These are phyloP conservation scores for Nemopilema nomurai DNA, from an alignment of 30 jellyfish, hydroid and myxozoan species.

Conservation along the genomic window DNA sequence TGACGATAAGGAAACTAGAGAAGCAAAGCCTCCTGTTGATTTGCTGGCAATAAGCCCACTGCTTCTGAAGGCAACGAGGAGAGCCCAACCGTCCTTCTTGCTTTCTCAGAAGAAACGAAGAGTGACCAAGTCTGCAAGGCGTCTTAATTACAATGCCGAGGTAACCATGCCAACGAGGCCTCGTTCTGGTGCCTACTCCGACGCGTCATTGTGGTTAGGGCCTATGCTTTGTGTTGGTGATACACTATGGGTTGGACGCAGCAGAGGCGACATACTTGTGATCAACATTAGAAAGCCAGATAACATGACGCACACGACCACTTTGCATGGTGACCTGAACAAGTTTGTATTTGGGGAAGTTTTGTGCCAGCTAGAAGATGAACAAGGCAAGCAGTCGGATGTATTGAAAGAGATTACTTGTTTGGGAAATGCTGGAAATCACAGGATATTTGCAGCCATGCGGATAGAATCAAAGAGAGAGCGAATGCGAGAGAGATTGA, in stretches of 20 bases:
- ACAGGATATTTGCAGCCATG: constrained; percentile 41
- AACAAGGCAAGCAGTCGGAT: constrained; percentile 33
- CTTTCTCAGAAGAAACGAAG: constrained; percentile 44
- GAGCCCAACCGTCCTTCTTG: constrained; percentile 66
- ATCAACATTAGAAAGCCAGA: constrained; percentile 48
- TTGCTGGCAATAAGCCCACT: constrained; percentile 31
- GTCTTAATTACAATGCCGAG: constrained; percentile 5
- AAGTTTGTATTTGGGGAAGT: constrained; percentile 63
- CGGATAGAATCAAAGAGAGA: constrained; percentile 42
- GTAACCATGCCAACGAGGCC: constrained; percentile 32
- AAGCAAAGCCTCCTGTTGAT: background rate
- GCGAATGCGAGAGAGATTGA: constrained; percentile 10
- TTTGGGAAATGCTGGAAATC: constrained; percentile 9
- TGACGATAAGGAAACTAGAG: background rate
- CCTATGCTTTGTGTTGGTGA: constrained; percentile 35
- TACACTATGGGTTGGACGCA: constrained; percentile 87
- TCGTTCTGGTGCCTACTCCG: constrained; percentile 68
- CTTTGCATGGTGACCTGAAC: background rate
- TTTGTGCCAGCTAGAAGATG: constrained; percentile 44
- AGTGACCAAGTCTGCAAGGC: constrained; percentile 7
- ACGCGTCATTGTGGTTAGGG: constrained; percentile 38
- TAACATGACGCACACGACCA: background rate
- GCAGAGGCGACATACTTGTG: constrained; percentile 73
- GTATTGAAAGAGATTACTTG: constrained; percentile 23
- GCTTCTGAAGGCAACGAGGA: constrained; percentile 22